Evolutionary conservation across 2,888 invertebrate species (phyloP).

Genomic region (Ceriagrion tenellum): DNA sequence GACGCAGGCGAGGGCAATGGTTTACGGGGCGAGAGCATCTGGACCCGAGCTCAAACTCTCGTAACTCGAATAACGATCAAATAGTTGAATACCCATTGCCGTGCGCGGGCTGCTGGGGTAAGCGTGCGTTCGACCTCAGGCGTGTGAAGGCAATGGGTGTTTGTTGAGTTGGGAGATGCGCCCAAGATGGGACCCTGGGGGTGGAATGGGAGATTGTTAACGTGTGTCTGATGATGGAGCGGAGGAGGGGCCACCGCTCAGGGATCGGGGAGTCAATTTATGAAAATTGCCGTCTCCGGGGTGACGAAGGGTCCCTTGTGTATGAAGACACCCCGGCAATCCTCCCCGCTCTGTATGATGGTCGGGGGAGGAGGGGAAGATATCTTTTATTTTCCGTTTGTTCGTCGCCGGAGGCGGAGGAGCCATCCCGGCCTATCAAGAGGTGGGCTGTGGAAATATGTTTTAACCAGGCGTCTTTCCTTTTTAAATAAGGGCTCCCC

Average conservation of each 20-base stretch:
- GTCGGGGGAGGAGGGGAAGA: background rate
- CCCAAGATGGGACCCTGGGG: background rate
- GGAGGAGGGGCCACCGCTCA: background rate
- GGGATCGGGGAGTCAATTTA: conserved; percentile 49
- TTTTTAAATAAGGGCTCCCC: background rate
- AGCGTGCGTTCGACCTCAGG: background rate
- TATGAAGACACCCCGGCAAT: conserved; percentile 55
- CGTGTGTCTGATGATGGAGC: background rate
- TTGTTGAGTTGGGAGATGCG: no score
- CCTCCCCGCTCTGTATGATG: background rate
- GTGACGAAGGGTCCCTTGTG: conserved; percentile 50
- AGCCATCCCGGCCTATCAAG: background rate
- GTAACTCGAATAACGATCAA: no score
- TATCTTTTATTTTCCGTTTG: background rate
- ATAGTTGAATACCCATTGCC: no score
- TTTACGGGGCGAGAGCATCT: no score
- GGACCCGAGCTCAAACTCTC: no score
- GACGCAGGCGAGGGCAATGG: no score
- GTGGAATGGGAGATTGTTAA: background rate
- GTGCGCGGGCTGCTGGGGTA: background rate
- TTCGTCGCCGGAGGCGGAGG: background rate
- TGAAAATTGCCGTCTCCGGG: conserved; percentile 44
- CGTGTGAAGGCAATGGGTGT: background rate
- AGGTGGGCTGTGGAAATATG: background rate
- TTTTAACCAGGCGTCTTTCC: conserved; percentile 3